These are phyloP conservation scores for Mus caroli DNA, from an alignment of 2,797 vertebrate species.

Conservation along the genomic window DNA sequence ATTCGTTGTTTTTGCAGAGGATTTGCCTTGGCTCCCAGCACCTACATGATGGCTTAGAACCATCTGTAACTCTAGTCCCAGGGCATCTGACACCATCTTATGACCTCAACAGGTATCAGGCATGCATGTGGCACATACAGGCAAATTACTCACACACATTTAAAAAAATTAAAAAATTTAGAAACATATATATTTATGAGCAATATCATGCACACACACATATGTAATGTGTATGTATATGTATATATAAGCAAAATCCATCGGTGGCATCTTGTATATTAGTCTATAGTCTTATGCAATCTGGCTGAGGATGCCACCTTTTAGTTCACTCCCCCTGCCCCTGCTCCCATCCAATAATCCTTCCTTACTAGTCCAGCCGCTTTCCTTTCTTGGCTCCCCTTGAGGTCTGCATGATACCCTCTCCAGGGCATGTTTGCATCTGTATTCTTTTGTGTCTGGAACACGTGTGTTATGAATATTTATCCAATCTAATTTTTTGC, in stretches of 20 bases:
- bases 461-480: neutral
- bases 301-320: neutral
- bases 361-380: neutral
- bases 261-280: neutral
- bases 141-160: neutral
- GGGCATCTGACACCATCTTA: neutral
- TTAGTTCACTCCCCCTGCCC: neutral
- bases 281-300: accelerated
- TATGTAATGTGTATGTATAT: too few relatives aligned
- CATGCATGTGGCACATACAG: neutral
- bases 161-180: neutral
- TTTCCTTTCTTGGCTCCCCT: neutral
- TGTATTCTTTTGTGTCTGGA: neutral
- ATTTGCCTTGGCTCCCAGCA: neutral
- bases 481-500: neutral
- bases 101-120: neutral
- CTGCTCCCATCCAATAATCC: too few relatives aligned
- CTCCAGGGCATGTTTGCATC: neutral
- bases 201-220: neutral
- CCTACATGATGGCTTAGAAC: neutral
- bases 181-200: neutral
- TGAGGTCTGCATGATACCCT: accelerated
- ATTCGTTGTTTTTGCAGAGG: neutral
- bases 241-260: neutral
- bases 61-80: neutral